phyloP scores from a whole-genome alignment of 1,140 invertebrate species.

The Drosophila serrata region DNA sequence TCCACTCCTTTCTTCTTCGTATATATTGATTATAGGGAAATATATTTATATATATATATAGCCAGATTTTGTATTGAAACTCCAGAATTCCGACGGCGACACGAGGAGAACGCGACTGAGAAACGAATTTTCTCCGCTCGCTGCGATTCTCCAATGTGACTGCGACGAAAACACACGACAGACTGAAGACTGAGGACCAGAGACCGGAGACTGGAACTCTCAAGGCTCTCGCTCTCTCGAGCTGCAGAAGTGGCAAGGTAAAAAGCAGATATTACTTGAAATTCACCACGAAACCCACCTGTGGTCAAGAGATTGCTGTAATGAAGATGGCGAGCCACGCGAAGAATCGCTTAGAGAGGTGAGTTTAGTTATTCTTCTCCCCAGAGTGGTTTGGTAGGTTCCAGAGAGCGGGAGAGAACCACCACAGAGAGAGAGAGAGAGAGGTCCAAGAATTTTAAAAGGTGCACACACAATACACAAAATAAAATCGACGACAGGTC shows the following conservation, averaged over 20 bases:
- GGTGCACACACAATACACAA: slow-evolving; percentile 57
- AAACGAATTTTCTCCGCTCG: slow-evolving; percentile 58
- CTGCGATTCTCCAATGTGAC: slow-evolving; percentile 64
- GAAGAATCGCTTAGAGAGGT: slow-evolving; percentile 27
- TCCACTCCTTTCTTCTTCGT: slow-evolving; percentile 12
- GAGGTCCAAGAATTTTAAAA: slow-evolving; percentile 79
- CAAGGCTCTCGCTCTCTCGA: slow-evolving; percentile 16
- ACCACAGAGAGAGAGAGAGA: slow-evolving; percentile 33
- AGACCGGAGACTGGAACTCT: slow-evolving; percentile 32
- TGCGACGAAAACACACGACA: slow-evolving; percentile 78
- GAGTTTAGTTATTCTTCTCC: slow-evolving; percentile 29
- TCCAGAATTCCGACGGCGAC: slow-evolving; percentile 50
- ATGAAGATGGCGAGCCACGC: slow-evolving; percentile 51
- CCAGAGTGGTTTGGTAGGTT: slow-evolving; percentile 76
- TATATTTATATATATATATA: slow-evolving; percentile 12
- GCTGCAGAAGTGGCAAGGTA: not conserved
- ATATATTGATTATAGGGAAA: slow-evolving; percentile 12
- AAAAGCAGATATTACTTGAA: not conserved
- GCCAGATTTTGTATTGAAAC: slow-evolving; percentile 25
- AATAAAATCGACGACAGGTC: slow-evolving; percentile 79
- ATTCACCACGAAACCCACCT: slow-evolving; percentile 39
- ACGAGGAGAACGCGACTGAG: slow-evolving; percentile 59
- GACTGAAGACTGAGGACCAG: slow-evolving; percentile 55
- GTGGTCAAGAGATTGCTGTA: slow-evolving; percentile 50
- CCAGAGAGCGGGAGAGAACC: slow-evolving; percentile 32